Percentiles rank a stretch among this genome's conserved stretches.
These are phyloP conservation scores for Drosophila nigrodunni DNA, from an alignment of 1,140 invertebrate species.

Conservation along the genomic window DNA sequence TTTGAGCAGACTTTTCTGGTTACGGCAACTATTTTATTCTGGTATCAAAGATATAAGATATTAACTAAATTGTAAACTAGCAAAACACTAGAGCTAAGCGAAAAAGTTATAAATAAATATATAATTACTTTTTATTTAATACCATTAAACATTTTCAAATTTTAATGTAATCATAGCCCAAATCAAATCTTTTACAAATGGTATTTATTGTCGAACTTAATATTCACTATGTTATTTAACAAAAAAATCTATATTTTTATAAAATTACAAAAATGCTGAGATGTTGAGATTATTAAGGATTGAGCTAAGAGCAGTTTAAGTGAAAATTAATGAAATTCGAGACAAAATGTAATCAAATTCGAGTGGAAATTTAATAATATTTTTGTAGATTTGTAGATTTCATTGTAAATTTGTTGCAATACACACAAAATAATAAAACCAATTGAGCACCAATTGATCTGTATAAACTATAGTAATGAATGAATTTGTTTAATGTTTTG, in stretches of 20 bases:
- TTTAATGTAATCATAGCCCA: constrained; percentile 14
- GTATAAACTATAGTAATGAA: constrained; percentile 18
- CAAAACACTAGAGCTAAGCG: constrained; percentile 1
- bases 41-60: constrained; percentile 21
- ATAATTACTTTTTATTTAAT: constrained; percentile 7
- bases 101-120: constrained; percentile 1
- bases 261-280: constrained; percentile 21
- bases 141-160: constrained; percentile 11
- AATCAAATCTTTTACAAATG: constrained; percentile 12
- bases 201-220: constrained; percentile 40
- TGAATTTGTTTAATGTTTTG: constrained; percentile 24
- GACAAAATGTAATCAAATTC: constrained; percentile 53
- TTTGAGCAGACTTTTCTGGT: constrained; percentile 4
- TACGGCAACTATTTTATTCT: constrained; percentile 1
- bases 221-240: constrained; percentile 23
- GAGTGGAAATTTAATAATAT: constrained; percentile 42
- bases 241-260: constrained; percentile 21
- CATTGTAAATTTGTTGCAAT: constrained; percentile 13
- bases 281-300: constrained; percentile 30
- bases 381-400: neutral
- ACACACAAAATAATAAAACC: constrained; percentile 12
- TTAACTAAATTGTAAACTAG: constrained; percentile 26
- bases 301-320: constrained; percentile 37
- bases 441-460: constrained; percentile 23
- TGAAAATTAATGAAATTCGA: constrained; percentile 15